phyloP scores from a whole-genome alignment of 2,113 vertebrate species.

The Callionymus lyra region DNA sequence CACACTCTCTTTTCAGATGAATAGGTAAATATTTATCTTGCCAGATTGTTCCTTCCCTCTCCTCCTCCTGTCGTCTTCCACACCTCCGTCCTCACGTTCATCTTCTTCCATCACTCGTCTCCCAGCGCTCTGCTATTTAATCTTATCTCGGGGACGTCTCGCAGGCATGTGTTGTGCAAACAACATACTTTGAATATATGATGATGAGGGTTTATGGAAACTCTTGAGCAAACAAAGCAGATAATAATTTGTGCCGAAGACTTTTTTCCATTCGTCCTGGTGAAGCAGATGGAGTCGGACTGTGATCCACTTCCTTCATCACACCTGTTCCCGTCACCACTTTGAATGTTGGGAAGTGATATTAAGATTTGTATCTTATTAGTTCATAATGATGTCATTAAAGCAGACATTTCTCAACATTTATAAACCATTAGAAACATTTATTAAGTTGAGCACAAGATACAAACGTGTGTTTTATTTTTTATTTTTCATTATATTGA shows the following conservation, averaged over 20 bases:
- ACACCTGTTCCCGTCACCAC: too few relatives aligned
- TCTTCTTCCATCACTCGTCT: constrained; percentile 13
- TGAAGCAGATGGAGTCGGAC: constrained; percentile 33
- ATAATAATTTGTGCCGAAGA: constrained; percentile 38
- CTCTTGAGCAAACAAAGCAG: constrained; percentile 39
- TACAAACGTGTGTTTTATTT: too few relatives aligned
- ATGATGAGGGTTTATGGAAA: constrained; percentile 25
- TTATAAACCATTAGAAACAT: too few relatives aligned
- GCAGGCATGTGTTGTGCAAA: constrained; percentile 52
- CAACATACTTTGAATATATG: constrained; percentile 40
- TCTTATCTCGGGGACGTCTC: constrained; percentile 27
- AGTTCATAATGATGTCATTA: too few relatives aligned
- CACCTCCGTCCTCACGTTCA: constrained; percentile 13
- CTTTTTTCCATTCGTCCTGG: constrained; percentile 25
- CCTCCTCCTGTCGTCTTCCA: constrained; percentile 27
- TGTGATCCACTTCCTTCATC: constrained; percentile 5
- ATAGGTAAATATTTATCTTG: constrained; percentile 59
- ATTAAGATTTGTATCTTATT: too few relatives aligned
- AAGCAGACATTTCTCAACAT: too few relatives aligned
- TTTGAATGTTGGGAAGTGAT: too few relatives aligned
- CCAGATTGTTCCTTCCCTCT: constrained; percentile 51
- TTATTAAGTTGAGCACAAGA: too few relatives aligned
- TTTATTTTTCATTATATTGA: too few relatives aligned
- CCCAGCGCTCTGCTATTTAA: constrained; percentile 33
- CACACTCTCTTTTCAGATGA: constrained; percentile 39